phyloP scores from a whole-genome alignment of 2,113 vertebrate genomes.

The Chamaetylas fuelleborni region DNA sequence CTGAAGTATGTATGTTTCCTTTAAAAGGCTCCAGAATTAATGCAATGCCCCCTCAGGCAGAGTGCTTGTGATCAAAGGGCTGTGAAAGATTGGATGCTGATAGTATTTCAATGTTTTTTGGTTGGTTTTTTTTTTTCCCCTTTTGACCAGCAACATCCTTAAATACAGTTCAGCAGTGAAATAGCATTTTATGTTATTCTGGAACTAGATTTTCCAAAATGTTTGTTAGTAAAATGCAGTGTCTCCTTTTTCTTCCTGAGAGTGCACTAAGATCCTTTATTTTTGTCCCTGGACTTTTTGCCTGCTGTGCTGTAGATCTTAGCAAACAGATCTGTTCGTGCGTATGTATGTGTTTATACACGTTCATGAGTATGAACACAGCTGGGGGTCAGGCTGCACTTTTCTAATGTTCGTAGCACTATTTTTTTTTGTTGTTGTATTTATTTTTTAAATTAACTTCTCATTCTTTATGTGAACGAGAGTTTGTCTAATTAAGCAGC shows the following conservation, averaged over 20 bases:
- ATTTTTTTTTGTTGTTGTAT: background rate
- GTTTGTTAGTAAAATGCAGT: background rate
- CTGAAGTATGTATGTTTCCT: background rate
- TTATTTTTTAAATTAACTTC: background rate
- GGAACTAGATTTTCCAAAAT: background rate
- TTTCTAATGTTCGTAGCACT: background rate
- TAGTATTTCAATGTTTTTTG: background rate
- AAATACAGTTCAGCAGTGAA: background rate
- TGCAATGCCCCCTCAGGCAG: background rate
- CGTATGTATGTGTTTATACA: background rate
- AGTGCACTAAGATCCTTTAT: background rate
- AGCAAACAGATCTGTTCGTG: background rate
- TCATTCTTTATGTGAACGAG: background rate
- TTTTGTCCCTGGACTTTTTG: background rate
- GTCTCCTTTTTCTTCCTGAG: background rate
- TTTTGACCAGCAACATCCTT: background rate
- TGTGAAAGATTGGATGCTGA: background rate
- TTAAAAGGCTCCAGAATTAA: constrained; percentile 8
- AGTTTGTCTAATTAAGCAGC: background rate
- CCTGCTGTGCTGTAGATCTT: background rate
- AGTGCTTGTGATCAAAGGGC: background rate
- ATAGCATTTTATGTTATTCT: background rate
- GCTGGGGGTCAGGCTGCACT: background rate
- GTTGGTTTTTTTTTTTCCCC: background rate
- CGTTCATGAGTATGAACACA: background rate